Base-by-base conservation (phyloP, 2,888 invertebrate genomes). In the Phragmatobia fuliginosa region DNA sequence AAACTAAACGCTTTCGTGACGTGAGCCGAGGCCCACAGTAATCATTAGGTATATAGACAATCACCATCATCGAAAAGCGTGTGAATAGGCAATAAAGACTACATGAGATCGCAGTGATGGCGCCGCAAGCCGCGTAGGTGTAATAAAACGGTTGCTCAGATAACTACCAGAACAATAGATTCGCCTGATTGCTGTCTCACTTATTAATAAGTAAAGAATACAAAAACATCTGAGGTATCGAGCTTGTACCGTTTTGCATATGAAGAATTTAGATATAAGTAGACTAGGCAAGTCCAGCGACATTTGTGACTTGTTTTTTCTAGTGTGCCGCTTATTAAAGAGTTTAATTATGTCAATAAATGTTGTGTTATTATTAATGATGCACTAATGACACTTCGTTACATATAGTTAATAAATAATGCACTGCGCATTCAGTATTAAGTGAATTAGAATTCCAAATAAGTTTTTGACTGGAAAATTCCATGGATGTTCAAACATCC, bases 141-240 rank as follows among this genome's bases (percentile, higher is more conserved):
- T 36, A 56, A 33, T 56, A 33, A 66, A 58, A 65, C 64, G 56
- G 64, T 65, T 65, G 64, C 64, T 56, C 52, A 25, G 36, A 32
- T 63, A 56, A 33, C 64, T 56, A 65, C 56, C 64, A 36, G 52
- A 65, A 65, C 56, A 65, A 56, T 56, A 63, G 63, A 36, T 62
- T 65, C 52, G 36, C n/a, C 64, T 65, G 56, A 65, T 65, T 65
- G 56, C 64, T 65, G 56, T 28, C 56, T 56, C 56, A 56, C 25
- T 56, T 56, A 56, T 56, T 56, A 56, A 56, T 56, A 65, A 65
- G 56, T 65, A 65, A 65, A 65, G 64, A 65, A 65, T 65, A 65
- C 49, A 65, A 65, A 52, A 56, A 56, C 28, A 56, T n/a, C n/a
- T 56, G 16, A 16, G 28, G 56, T 56, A 6, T 56, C 28, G 16